Evolutionary conservation across 2,113 vertebrate genomes (phyloP).

Genomic region (Spermophilus dauricus): DNA sequence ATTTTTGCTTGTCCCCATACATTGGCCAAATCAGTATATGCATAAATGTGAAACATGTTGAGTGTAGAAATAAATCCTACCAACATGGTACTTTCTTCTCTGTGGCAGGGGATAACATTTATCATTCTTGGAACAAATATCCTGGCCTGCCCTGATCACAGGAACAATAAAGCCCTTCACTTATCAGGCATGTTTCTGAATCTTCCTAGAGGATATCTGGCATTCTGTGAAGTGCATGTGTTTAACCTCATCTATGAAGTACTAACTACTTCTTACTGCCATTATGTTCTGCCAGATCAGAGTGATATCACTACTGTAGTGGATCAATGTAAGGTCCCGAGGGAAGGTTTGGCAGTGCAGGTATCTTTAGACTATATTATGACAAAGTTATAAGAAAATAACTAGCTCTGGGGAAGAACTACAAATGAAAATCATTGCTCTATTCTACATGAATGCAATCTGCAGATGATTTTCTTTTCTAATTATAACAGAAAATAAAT

Average conservation of each 20-base stretch:
- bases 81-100: not conserved
- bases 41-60: not conserved
- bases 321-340: not conserved
- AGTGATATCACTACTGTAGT: not conserved
- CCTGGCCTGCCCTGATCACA: not conserved
- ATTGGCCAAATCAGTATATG: not conserved
- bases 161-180: not conserved
- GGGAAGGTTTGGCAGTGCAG: not conserved
- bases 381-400: not conserved
- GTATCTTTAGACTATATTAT: not conserved
- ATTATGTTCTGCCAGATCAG: not conserved
- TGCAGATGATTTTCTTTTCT: not conserved
- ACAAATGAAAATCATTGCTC: not conserved
- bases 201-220: not conserved
- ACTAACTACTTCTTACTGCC: too few relatives aligned
- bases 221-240: not conserved
- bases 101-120: not conserved
- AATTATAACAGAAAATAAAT: slow-evolving; percentile 7
- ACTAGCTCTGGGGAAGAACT: not conserved
- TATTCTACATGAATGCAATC: not conserved
- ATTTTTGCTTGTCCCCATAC: not conserved
- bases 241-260: not conserved
- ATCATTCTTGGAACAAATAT: not conserved
- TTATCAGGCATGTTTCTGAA: not conserved
- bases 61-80: not conserved